phyloP scores from a whole-genome alignment of 1,140 invertebrate genomes.

The Medauroidea extradentata region DNA sequence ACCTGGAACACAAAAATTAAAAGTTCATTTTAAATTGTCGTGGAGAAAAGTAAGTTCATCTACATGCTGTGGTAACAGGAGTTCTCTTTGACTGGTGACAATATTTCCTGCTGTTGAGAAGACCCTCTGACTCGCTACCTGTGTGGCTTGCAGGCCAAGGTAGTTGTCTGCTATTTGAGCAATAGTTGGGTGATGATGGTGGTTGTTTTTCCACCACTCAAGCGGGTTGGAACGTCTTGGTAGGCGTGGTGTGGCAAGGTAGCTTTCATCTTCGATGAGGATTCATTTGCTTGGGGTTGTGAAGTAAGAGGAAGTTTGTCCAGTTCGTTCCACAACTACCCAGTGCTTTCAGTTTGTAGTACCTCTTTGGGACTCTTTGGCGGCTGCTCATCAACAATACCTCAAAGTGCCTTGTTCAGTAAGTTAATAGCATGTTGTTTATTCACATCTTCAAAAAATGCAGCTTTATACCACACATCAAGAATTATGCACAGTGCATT shows the following conservation, averaged over 20 bases:
- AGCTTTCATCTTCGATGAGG: neutral
- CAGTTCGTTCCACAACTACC: neutral
- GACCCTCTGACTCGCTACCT: neutral
- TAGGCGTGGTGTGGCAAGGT: neutral
- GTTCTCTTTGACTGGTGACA: neutral
- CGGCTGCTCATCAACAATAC: no score
- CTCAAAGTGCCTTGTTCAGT: neutral
- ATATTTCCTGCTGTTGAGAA: slow-evolving; percentile 10
- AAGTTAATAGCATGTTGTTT: neutral
- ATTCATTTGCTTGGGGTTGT: neutral
- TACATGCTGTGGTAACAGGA: slow-evolving; percentile 4
- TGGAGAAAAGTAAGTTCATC: slow-evolving; percentile 3
- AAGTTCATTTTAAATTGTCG: slow-evolving; percentile 3
- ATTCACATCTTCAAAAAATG: neutral
- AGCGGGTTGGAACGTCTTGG: neutral
- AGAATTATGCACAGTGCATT: neutral
- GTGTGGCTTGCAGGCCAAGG: neutral
- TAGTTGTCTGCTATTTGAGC: neutral
- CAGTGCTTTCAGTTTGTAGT: neutral
- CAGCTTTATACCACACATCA: neutral
- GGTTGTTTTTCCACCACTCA: slow-evolving; percentile 9
- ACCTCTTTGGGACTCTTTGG: no score
- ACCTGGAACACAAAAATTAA: no score
- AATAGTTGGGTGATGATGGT: slow-evolving; percentile 1
- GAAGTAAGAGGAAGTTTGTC: neutral